Evolutionary conservation across 2,797 vertebrate species (phyloP), one percentile per base, ranked within the genome.

Genomic region (Sylvia borin): DNA sequence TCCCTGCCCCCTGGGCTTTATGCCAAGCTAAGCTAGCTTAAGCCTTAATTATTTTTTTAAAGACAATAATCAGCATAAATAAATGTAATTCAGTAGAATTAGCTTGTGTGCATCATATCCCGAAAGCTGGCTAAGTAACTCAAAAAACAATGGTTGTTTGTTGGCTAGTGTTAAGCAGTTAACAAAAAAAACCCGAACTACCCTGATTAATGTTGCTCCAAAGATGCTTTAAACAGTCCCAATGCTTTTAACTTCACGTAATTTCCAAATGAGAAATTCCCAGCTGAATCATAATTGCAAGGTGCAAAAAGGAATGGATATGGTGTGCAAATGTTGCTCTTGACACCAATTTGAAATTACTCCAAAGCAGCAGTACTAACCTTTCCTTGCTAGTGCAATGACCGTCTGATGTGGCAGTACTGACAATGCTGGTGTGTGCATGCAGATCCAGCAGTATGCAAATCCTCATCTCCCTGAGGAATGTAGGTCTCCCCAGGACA

Each of bases 21-120:
- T 45, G 60, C 21, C 62, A 47, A 84, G 10, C 29, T 66, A 55
- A 14, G 24, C 40, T 65, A 72, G 17, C 3, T 70, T 77, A 68
- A 92, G 15, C 54, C 17, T 93, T 88, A 91, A 65, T 83, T 94
- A 75, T 81, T 78, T 83, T 80, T 93, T 83, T 65, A 48, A 93
- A 91, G 84, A n/a, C 53, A 91, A 90, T 85, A 92, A 94, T 94
- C 72, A 79, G 25, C 84, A 89, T 85, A 91, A 89, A 85, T 82
- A 85, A 81, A 85, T 58, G 55, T 48, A 96, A 90, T 76, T 81
- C 66, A 66, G 60, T 84, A 55, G 77, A 92, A 94, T 90, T 88
- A 78, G 3, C 54, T 55, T 84, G 40, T 58, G 40, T 75, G 55
- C 42, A 78, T 90, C 40, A 51, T 75, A 51, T 47, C 40, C 66